Percentiles rank a stretch among this genome's conserved stretches.
phyloP scores from a whole-genome alignment of 2,888 invertebrate genomes.

The Myopa testacea region DNA sequence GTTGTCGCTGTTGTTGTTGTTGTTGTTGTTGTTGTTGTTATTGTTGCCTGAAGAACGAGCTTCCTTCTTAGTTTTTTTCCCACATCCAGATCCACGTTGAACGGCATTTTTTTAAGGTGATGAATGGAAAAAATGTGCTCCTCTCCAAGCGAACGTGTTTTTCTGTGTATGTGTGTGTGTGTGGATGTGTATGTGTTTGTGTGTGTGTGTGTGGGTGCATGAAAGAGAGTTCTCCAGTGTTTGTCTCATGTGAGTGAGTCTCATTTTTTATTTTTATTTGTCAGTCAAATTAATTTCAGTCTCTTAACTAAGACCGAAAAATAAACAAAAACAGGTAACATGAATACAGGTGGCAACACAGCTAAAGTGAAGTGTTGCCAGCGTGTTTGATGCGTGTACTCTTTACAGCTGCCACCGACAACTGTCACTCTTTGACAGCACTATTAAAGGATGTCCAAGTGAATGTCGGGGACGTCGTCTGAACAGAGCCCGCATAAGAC shows the following conservation, averaged over 20 bases:
- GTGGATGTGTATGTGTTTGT: conserved; percentile 13
- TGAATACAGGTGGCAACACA: no score
- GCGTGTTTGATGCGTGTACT: background rate
- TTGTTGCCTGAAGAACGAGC: background rate
- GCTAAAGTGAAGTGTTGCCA: background rate
- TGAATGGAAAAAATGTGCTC: conserved; percentile 28
- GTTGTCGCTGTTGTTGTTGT: background rate
- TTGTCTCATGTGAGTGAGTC: no score
- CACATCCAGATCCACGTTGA: conserved; percentile 14
- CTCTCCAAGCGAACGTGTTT: background rate
- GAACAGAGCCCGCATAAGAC: background rate
- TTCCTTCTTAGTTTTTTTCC: background rate
- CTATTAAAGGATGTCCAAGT: background rate
- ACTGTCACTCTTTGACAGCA: background rate
- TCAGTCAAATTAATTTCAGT: conserved; percentile 33
- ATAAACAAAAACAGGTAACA: no score
- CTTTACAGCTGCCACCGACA: background rate
- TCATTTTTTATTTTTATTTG: conserved; percentile 25
- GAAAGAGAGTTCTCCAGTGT: background rate
- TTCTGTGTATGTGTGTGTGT: background rate
- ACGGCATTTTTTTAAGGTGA: conserved; percentile 32
- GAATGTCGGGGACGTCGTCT: no score
- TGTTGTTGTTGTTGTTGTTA: background rate
- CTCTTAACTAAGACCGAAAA: conserved; percentile 8
- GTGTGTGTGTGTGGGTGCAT: conserved; percentile 11